Evolutionary conservation across 2,113 vertebrate genomes (phyloP).

Genomic region (Pongo abelii): DNA sequence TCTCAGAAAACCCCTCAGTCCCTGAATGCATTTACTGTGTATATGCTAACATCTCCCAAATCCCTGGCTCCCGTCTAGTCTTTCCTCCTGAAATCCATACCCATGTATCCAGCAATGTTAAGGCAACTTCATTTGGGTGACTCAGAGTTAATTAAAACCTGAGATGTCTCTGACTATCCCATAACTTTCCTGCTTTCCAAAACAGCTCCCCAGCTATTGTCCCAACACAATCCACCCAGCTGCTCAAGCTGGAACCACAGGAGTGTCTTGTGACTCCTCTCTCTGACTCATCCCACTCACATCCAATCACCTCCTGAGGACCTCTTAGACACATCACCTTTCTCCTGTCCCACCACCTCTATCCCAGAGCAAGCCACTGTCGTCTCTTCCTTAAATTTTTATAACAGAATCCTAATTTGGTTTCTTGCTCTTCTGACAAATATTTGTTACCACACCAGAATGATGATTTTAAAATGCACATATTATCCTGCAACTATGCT

Average conservation of each 20-base stretch:
- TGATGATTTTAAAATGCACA: background rate
- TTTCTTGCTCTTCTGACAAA: background rate
- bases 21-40: background rate
- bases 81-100: background rate
- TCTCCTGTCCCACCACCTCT: rapidly evolving
- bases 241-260: background rate
- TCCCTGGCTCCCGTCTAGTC: background rate
- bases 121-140: background rate
- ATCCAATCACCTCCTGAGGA: background rate
- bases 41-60: background rate
- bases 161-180: background rate
- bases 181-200: background rate
- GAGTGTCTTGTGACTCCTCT: background rate
- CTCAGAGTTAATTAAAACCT: background rate
- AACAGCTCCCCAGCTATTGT: background rate
- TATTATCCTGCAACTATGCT: background rate
- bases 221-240: background rate
- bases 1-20: background rate
- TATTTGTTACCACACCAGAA: background rate
- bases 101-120: background rate
- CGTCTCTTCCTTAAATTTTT: background rate
- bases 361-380: background rate
- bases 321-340: background rate
- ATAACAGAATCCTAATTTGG: background rate
- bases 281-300: background rate